Evolutionary conservation across 2,797 vertebrate genomes (phyloP).

Genomic region (Silurus aristotelis): DNA sequence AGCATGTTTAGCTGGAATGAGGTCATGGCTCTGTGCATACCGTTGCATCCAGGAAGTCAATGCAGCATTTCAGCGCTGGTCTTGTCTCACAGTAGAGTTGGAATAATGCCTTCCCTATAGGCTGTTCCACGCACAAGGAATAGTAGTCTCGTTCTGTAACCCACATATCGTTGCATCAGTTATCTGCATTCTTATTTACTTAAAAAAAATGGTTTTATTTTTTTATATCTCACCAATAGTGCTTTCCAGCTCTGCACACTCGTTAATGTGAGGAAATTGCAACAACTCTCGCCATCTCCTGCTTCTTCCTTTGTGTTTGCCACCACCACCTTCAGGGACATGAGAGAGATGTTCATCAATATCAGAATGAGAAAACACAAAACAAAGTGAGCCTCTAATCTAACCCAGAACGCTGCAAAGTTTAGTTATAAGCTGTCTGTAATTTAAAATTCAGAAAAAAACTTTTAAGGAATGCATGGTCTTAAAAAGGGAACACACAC

Average conservation of each 20-base stretch:
- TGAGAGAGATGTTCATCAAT: background rate
- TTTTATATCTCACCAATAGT: slow-evolving; percentile 74
- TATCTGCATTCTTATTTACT: background rate
- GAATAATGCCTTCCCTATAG: slow-evolving; percentile 80
- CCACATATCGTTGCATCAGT: slow-evolving; percentile 1
- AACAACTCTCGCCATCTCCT: slow-evolving; percentile 92
- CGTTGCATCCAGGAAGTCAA: slow-evolving; percentile 75
- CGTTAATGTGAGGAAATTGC: slow-evolving; percentile 88
- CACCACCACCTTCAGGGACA: slow-evolving; percentile 75
- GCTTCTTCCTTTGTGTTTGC: slow-evolving; percentile 86
- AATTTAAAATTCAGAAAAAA: background rate
- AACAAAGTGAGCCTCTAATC: background rate
- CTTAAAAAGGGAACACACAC: background rate
- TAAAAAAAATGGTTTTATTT: background rate
- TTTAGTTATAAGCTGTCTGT: background rate
- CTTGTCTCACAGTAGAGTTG: slow-evolving; percentile 77
- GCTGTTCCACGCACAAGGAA: slow-evolving; percentile 81
- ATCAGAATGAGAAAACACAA: background rate
- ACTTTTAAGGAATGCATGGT: background rate
- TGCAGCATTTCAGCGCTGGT: slow-evolving; percentile 69
- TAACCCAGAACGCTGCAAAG: background rate
- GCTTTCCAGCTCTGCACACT: slow-evolving; percentile 81
- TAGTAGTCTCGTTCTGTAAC: slow-evolving; percentile 76
- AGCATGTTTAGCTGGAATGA: background rate
- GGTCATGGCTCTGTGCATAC: slow-evolving; percentile 63